Percentiles rank a stretch among this genome's conserved stretches.
Evolutionary conservation across 2,888 invertebrate species (phyloP).

Genomic region (Nemotelus pantherinus): DNA sequence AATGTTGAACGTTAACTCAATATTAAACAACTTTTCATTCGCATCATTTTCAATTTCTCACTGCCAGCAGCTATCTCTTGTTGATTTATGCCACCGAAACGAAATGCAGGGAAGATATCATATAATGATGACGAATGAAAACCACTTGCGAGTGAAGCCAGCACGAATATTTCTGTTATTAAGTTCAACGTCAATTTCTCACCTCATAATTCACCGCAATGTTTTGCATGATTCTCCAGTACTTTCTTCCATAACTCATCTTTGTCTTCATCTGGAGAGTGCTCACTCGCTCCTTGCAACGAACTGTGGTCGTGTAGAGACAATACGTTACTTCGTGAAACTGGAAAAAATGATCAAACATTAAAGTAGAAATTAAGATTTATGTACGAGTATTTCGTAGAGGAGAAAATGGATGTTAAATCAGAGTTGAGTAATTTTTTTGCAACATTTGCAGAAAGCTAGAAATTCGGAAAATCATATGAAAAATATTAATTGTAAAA

Average conservation of each 20-base stretch:
- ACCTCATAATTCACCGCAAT: conserved; percentile 30
- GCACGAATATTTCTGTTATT: conserved; percentile 13
- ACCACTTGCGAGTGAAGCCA: conserved; percentile 14
- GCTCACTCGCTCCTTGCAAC: not conserved
- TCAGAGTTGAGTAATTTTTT: not conserved
- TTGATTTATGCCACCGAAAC: too few relatives aligned
- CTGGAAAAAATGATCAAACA: not conserved
- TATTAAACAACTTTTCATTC: too few relatives aligned
- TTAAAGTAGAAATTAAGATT: conserved; percentile 28
- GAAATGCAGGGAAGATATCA: not conserved
- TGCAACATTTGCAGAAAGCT: not conserved
- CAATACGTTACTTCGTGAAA: not conserved
- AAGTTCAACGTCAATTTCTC: conserved; percentile 34
- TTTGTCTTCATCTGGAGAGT: not conserved
- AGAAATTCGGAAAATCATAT: not conserved
- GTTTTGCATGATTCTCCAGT: conserved; percentile 18
- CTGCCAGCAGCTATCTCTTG: too few relatives aligned
- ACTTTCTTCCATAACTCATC: conserved; percentile 27
- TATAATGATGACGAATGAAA: conserved; percentile 21
- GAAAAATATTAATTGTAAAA: too few relatives aligned
- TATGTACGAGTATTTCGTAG: not conserved
- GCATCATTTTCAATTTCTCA: too few relatives aligned
- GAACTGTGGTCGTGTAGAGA: not conserved
- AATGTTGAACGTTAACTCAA: too few relatives aligned
- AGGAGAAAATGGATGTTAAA: not conserved